Base-by-base conservation (phyloP, 2,797 vertebrate genomes). In the Nyctalus aviator region DNA sequence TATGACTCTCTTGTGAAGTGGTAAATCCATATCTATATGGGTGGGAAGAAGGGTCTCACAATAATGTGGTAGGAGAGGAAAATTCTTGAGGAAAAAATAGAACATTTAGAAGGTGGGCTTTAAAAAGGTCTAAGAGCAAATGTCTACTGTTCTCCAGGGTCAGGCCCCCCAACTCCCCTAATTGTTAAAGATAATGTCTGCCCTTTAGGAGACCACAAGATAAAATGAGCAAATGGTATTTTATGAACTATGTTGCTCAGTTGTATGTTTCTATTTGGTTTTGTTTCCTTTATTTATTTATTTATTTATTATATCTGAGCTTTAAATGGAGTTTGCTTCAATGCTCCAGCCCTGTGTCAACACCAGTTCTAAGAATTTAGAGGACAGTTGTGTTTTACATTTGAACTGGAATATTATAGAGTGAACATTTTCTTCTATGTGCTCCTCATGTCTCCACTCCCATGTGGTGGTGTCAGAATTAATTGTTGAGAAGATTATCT, bases 321-420 rank as follows among this genome's bases (percentile, higher is more conserved):
- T 95, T 95, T 79, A 84, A 91, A 46, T 57, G 50, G 44, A 53
- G 2, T 75, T 91, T 88, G 57, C 88, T 95, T 88, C 84, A 92
- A 90, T 91, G 71, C 17, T 64, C 44, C 71, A 82, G 17, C 4
- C 30, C 9, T 84, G 8, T 8, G 27, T 95, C 57, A 85, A 37
- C 30, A 59, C n/a, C 69, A 86, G 57, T 88, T 92, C 71, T 55
- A 62, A 53, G 50, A 92, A 94, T 84, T 91, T 41, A 81, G 83
- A 92, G 86, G 85, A 77, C 69, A 79, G 37, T 72, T 37, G 8
- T 83, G 62, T 48, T 90, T 53, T 23, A 59, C 10, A 57, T 82
- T 77, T 71, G 75, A 89, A 76, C 13, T 9, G 35, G 18, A 35
- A 4, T 72, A 71, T 90, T 75, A 57, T 5, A 92, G 7, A 13